Conservation (phyloP, 2,888 invertebrate genomes). For the Ophion costatus region DNA sequence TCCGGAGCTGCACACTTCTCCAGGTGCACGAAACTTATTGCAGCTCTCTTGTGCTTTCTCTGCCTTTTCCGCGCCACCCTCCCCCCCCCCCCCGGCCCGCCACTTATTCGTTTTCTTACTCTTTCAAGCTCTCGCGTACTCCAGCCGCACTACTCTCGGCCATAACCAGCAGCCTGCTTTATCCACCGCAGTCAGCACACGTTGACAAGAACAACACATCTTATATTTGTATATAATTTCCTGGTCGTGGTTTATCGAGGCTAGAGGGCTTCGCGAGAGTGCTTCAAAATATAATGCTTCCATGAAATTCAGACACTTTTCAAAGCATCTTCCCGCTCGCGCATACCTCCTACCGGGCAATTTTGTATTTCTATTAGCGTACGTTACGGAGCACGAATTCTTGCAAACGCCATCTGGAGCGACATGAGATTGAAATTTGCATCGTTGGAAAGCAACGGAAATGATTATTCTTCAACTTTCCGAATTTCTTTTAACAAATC, state of each 20-base stretch:
- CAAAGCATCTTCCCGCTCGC: neutral
- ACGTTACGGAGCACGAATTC: too few relatives aligned
- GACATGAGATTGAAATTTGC: too few relatives aligned
- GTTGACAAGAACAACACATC: constrained; percentile 37
- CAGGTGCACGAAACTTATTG: constrained; percentile 36
- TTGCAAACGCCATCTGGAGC: too few relatives aligned
- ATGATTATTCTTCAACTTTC: too few relatives aligned
- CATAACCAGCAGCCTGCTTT: neutral
- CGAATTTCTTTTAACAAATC: too few relatives aligned
- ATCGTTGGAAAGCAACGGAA: too few relatives aligned
- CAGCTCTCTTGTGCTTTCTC: constrained; percentile 4
- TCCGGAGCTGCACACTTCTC: constrained; percentile 33
- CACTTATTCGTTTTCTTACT: neutral
- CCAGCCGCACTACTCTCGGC: neutral
- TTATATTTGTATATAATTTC: constrained; percentile 18
- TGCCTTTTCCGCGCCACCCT: neutral
- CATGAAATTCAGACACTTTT: neutral
- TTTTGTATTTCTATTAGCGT: neutral
- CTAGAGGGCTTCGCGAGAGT: constrained; percentile 5
- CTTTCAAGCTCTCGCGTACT: constrained; percentile 1
- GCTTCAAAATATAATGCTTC: neutral
- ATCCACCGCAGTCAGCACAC: constrained; percentile 21
- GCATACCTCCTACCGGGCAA: too few relatives aligned
- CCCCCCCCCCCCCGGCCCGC: too few relatives aligned
- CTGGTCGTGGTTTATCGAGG: constrained; percentile 14